A percentile compares a stretch with the other conserved stretches of the same genome.
These are phyloP conservation scores for Antechinus stuartii DNA, from an alignment of 2,113 vertebrate genomes.

Conservation along the genomic window DNA sequence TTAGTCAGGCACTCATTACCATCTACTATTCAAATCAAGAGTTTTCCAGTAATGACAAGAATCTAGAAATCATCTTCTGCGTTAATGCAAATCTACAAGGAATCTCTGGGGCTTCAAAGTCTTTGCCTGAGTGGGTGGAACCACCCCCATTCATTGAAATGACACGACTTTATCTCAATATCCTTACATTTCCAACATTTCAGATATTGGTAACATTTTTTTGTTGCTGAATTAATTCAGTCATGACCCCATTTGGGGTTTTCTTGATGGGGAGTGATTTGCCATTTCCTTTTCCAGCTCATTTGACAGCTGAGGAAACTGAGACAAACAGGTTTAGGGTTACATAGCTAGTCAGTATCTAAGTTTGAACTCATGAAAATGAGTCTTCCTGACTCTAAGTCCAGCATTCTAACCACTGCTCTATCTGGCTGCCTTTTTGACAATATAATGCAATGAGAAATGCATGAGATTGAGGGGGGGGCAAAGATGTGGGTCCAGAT, in stretches of 20 bases:
- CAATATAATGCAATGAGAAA: background rate
- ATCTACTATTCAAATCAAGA: background rate
- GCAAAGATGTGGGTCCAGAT: background rate
- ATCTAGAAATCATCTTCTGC: conserved; percentile 52
- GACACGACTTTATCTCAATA: background rate
- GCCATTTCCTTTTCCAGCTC: too few relatives aligned
- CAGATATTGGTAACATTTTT: background rate
- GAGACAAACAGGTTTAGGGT: too few relatives aligned
- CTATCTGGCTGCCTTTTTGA: too few relatives aligned
- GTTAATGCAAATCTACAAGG: background rate
- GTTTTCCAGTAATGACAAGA: conserved; percentile 62
- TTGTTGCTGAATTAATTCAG: background rate
- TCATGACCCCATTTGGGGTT: background rate
- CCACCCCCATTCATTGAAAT: background rate
- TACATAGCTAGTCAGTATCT: too few relatives aligned
- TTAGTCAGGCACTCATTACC: conserved; percentile 54
- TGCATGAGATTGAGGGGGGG: background rate
- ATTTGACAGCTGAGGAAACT: too few relatives aligned
- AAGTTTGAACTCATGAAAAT: too few relatives aligned
- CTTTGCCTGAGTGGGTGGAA: background rate
- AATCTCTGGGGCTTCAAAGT: conserved; percentile 5
- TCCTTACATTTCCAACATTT: background rate
- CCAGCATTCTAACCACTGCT: too few relatives aligned
- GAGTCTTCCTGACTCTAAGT: too few relatives aligned
- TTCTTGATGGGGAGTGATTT: too few relatives aligned